These are phyloP conservation scores for Poecilia picta DNA, from an alignment of 2,797 vertebrate species.

Conservation along the genomic window DNA sequence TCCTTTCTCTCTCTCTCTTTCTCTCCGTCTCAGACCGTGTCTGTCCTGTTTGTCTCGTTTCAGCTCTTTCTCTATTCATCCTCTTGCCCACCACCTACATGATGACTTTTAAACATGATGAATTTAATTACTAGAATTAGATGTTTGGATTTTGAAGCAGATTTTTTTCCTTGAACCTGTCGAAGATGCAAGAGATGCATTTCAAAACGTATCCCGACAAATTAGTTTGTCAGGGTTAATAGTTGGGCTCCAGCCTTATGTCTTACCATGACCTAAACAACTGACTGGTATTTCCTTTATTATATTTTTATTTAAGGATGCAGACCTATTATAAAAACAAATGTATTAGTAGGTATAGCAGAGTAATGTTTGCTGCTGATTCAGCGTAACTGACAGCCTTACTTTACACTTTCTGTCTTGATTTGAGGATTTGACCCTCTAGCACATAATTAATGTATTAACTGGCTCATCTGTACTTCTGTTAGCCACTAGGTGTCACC, in stretches of 20 bases:
- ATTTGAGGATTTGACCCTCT: neutral
- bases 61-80: neutral
- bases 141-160: neutral
- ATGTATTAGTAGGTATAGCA: neutral
- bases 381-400: neutral
- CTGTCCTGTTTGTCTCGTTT: neutral
- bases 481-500: neutral
- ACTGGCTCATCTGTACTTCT: neutral
- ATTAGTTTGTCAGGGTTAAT: neutral
- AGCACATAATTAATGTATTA: neutral
- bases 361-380: neutral
- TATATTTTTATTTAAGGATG: neutral
- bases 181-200: neutral
- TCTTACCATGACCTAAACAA: neutral
- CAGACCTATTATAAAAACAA: neutral
- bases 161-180: neutral
- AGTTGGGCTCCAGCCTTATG: neutral
- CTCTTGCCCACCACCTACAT: constrained; percentile 14
- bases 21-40: constrained; percentile 23
- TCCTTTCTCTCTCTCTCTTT: constrained; percentile 52
- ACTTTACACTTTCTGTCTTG: neutral
- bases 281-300: no score
- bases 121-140: neutral
- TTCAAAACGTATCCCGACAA: neutral
- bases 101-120: neutral